These are phyloP conservation scores for Sinhomidia bicolor DNA, from an alignment of 2,888 invertebrate genomes.

Conservation along the genomic window DNA sequence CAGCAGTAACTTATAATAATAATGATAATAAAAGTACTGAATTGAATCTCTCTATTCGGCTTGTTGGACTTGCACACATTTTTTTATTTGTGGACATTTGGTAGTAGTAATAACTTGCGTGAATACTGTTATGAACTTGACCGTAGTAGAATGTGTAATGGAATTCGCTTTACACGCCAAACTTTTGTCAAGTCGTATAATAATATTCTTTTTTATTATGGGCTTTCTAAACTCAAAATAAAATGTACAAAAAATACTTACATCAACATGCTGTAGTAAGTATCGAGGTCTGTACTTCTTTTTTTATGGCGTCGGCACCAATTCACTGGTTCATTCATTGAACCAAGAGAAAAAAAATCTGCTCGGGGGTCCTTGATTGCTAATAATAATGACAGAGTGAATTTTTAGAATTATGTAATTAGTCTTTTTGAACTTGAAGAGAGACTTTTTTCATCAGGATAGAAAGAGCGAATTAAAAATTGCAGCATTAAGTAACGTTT, in stretches of 20 bases:
- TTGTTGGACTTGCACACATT: background rate
- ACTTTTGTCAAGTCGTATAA: background rate
- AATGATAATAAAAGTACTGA: constrained; percentile 47
- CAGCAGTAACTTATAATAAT: background rate
- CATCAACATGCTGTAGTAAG: no score
- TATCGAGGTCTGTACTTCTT: no score
- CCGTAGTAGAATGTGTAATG: background rate
- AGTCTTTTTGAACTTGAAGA: constrained; percentile 36
- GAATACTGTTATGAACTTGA: constrained; percentile 53
- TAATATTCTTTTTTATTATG: background rate
- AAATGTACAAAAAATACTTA: no score
- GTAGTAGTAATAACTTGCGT: constrained; percentile 35
- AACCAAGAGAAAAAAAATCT: no score
- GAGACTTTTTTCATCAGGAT: constrained; percentile 14
- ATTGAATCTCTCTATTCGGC: constrained; percentile 32
- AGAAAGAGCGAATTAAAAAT: constrained; percentile 29
- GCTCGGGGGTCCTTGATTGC: constrained; percentile 25
- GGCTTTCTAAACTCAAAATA: no score
- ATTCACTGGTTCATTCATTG: no score
- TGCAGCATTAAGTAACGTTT: constrained; percentile 17
- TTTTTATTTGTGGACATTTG: constrained; percentile 25
- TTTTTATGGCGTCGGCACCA: no score
- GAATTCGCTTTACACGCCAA: background rate
- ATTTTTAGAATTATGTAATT: background rate
- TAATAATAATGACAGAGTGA: background rate